phyloP scores from a whole-genome alignment of 1,140 invertebrate genomes.

The Drosophila santomea region DNA sequence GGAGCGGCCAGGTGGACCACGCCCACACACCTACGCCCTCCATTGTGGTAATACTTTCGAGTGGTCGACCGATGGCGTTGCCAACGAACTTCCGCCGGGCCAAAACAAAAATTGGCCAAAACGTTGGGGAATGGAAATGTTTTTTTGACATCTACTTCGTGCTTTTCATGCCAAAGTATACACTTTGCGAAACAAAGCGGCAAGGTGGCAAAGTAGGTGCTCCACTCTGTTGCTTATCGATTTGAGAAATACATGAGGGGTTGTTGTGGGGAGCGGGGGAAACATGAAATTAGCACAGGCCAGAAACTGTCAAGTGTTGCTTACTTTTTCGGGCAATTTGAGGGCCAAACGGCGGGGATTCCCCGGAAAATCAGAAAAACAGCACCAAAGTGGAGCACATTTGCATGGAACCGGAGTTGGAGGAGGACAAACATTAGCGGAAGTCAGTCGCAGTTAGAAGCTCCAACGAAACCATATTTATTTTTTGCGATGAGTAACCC shows the following conservation, averaged over 20 bases:
- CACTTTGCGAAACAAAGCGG: constrained; percentile 29
- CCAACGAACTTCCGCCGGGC: constrained; percentile 44
- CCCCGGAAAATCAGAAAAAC: not conserved
- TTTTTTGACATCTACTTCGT: constrained; percentile 78
- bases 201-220: not conserved
- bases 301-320: constrained; percentile 64
- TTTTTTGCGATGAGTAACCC: constrained; percentile 41
- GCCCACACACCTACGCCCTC: constrained; percentile 13
- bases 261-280: constrained; percentile 40
- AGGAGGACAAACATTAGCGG: constrained; percentile 44
- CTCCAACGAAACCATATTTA: constrained; percentile 12
- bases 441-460: constrained; percentile 31
- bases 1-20: constrained; percentile 13
- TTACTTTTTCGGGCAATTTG: constrained; percentile 68
- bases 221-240: constrained; percentile 68
- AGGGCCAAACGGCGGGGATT: not conserved
- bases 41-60: constrained; percentile 57
- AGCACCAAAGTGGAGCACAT: constrained; percentile 49
- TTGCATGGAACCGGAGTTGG: constrained; percentile 61
- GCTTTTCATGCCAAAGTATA: constrained; percentile 75
- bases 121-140: constrained; percentile 60
- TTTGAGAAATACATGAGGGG: constrained; percentile 66
- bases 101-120: constrained; percentile 32
- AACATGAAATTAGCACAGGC: constrained; percentile 67
- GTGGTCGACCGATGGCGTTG: constrained; percentile 59